Percentiles rank a stretch among this genome's conserved stretches.
Evolutionary conservation across 2,113 vertebrate species (phyloP).

Genomic region (Pseudorhombus dupliciocellatus): DNA sequence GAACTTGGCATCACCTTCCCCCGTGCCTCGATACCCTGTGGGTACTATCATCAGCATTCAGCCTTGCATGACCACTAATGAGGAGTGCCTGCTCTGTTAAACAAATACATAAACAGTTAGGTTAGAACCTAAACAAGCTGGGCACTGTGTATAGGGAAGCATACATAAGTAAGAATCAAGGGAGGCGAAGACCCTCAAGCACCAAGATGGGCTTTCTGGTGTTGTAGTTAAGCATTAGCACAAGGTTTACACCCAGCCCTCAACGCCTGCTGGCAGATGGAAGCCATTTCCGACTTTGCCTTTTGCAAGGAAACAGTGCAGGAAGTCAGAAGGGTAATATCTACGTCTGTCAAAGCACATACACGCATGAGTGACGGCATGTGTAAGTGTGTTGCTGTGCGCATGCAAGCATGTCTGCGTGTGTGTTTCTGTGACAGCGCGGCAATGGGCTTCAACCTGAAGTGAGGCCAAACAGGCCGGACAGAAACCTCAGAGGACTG

Average conservation of each 20-base stretch:
- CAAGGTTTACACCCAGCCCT: slow-evolving; percentile 42
- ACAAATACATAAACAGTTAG: slow-evolving; percentile 64
- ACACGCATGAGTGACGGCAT: slow-evolving; percentile 51
- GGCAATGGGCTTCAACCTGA: slow-evolving; percentile 44
- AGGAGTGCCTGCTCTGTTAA: slow-evolving; percentile 56
- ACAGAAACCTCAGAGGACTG: slow-evolving; percentile 48
- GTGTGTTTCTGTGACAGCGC: slow-evolving; percentile 27
- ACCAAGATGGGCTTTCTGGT: slow-evolving; percentile 28
- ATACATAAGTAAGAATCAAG: slow-evolving; percentile 7
- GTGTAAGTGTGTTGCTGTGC: slow-evolving; percentile 57
- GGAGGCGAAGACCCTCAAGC: slow-evolving; percentile 29
- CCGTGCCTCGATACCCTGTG: slow-evolving; percentile 48
- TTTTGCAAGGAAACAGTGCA: slow-evolving; percentile 33
- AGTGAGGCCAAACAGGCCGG: slow-evolving; percentile 44
- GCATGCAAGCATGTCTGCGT: slow-evolving; percentile 25
- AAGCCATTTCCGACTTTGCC: slow-evolving; percentile 63
- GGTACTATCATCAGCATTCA: slow-evolving; percentile 57
- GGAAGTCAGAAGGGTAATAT: slow-evolving; percentile 43
- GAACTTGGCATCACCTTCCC: slow-evolving; percentile 60
- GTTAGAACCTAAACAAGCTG: slow-evolving; percentile 50
- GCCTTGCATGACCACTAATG: slow-evolving; percentile 58
- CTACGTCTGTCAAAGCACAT: slow-evolving; percentile 40
- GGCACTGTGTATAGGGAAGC: not conserved
- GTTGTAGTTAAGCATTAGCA: slow-evolving; percentile 39
- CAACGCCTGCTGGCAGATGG: slow-evolving; percentile 64